A percentile compares a stretch with the other conserved stretches of the same genome.
phyloP scores from a whole-genome alignment of 2,113 vertebrate genomes.

The Lycaon pictus region DNA sequence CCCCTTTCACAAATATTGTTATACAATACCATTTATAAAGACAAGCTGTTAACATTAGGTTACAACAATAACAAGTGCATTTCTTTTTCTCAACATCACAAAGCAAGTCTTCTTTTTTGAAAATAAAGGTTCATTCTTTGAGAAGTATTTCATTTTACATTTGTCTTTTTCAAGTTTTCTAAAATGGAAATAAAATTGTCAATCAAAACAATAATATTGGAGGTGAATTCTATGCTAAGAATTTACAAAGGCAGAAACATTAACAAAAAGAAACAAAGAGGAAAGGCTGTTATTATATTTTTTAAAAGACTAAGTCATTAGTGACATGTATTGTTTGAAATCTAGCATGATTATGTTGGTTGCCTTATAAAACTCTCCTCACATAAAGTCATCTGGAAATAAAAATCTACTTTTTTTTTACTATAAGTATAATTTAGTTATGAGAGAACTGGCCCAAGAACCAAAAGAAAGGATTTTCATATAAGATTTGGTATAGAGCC shows the following conservation, averaged over 20 bases:
- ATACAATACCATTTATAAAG: slow-evolving; percentile 58
- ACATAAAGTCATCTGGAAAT: slow-evolving; percentile 31
- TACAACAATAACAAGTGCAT: slow-evolving; percentile 62
- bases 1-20: slow-evolving; percentile 50
- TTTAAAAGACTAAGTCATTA: slow-evolving; percentile 56
- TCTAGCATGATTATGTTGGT: slow-evolving; percentile 24
- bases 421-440: slow-evolving; percentile 12
- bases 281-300: slow-evolving; percentile 31
- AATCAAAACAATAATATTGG: slow-evolving; percentile 69
- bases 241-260: slow-evolving; percentile 65
- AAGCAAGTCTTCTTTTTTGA: slow-evolving; percentile 52
- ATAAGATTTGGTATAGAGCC: neutral
- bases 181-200: slow-evolving; percentile 72
- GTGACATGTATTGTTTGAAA: slow-evolving; percentile 52
- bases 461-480: slow-evolving; percentile 16
- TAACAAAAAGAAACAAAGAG: slow-evolving; percentile 56
- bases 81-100: neutral
- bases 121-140: slow-evolving; percentile 60
- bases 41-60: slow-evolving; percentile 60
- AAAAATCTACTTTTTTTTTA: slow-evolving; percentile 7
- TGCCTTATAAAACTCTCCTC: slow-evolving; percentile 35
- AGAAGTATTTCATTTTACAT: slow-evolving; percentile 57
- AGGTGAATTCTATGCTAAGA: slow-evolving; percentile 55
- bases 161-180: slow-evolving; percentile 56
- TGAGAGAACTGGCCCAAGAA: neutral